These are phyloP conservation scores for Hippocampus zosterae DNA, from an alignment of 2,113 vertebrate genomes.

Conservation along the genomic window DNA sequence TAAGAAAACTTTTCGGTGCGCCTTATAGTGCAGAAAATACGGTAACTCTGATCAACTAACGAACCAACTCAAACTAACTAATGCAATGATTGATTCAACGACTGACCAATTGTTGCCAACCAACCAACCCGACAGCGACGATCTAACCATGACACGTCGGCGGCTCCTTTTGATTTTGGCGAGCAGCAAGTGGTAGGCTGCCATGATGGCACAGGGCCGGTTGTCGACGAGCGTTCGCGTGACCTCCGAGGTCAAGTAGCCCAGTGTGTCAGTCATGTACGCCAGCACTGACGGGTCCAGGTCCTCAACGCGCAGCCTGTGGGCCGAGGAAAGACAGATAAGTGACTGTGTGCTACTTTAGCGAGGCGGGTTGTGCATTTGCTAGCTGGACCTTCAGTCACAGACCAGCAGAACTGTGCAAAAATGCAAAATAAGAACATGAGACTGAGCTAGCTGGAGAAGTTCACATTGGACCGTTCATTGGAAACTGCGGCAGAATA, in stretches of 20 bases:
- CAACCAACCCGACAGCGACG: too few relatives aligned
- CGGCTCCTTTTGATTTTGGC: conserved; percentile 74
- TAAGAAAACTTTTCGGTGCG: too few relatives aligned
- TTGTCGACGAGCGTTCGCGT: conserved; percentile 73
- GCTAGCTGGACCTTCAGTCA: not conserved
- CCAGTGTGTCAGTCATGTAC: conserved; percentile 73
- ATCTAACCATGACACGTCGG: conserved; percentile 65
- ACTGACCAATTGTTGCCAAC: too few relatives aligned
- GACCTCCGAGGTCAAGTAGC: conserved; percentile 72
- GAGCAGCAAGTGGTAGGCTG: conserved; percentile 77
- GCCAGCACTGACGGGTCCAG: conserved; percentile 73
- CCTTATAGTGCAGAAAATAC: too few relatives aligned
- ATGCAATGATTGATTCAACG: conserved; percentile 22
- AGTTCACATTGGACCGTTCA: too few relatives aligned
- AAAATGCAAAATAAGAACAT: too few relatives aligned
- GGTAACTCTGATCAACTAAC: not conserved
- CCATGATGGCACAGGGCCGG: conserved; percentile 76
- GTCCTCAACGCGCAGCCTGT: conserved; percentile 71
- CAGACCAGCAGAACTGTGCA: too few relatives aligned
- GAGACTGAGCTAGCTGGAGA: too few relatives aligned
- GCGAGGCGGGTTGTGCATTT: not conserved
- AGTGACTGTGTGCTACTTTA: not conserved
- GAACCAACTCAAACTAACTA: not conserved
- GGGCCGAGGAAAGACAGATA: not conserved
- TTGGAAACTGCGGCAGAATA: not conserved